Percentiles rank a stretch among this genome's conserved stretches.
Conservation (phyloP, 2,797 vertebrate species). For the Sebastes oblongus region DNA sequence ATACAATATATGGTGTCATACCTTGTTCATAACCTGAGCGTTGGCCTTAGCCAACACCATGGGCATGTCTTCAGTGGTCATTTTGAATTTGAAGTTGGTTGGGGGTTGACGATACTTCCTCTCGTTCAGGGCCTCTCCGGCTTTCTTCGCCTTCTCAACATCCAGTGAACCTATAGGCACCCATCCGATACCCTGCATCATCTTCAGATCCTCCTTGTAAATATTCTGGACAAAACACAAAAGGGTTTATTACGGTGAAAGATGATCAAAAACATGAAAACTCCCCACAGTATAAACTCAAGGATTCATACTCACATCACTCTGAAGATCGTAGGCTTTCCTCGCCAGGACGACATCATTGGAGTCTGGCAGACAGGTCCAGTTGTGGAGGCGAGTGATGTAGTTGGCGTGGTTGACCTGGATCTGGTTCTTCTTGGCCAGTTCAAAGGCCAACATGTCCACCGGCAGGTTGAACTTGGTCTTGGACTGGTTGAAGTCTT, state of each 20-base stretch:
- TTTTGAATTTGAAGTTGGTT: constrained; percentile 76
- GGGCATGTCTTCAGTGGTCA: constrained; percentile 86
- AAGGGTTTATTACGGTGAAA: background rate
- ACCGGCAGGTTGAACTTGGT: constrained; percentile 84
- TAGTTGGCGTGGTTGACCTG: constrained; percentile 86
- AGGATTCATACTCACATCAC: constrained; percentile 81
- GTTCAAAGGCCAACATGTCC: constrained; percentile 84
- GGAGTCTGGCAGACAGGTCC: constrained; percentile 89
- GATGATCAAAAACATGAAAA: background rate
- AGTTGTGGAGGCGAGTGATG: constrained; percentile 84
- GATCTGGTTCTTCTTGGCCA: constrained; percentile 87
- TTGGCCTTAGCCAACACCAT: constrained; percentile 90
- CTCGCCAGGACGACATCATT: constrained; percentile 83
- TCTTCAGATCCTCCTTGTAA: constrained; percentile 90
- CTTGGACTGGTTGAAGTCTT: constrained; percentile 89
- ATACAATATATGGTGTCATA: constrained; percentile 45
- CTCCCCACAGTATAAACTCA: background rate
- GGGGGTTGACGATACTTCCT: constrained; percentile 89
- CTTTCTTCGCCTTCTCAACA: constrained; percentile 89
- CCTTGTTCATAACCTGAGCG: constrained; percentile 89
- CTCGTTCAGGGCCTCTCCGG: constrained; percentile 87
- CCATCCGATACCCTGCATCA: constrained; percentile 90
- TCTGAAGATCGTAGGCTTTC: constrained; percentile 84
- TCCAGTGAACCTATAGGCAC: constrained; percentile 90
- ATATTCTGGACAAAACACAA: constrained; percentile 72